Percentiles rank a stretch among this genome's conserved stretches.
These are phyloP conservation scores for Hydrochoerus hydrochaeris DNA, from an alignment of 2,113 vertebrate species.

Conservation along the genomic window DNA sequence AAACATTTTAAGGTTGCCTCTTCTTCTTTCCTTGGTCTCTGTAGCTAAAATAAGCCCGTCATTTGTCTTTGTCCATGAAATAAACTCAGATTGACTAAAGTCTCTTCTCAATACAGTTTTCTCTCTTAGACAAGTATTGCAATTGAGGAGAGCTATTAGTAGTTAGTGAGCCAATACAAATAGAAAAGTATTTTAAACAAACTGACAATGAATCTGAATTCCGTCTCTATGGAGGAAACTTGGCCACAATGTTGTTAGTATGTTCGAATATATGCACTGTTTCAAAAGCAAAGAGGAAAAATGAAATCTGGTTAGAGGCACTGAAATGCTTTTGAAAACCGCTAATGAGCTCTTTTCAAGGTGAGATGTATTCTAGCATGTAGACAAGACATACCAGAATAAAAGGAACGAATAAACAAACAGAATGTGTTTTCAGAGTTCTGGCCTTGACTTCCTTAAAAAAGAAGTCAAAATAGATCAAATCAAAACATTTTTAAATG, in stretches of 20 bases:
- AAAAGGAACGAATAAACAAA: conserved; percentile 53
- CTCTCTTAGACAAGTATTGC: neutral
- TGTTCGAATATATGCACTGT: neutral
- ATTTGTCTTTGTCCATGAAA: conserved; percentile 25
- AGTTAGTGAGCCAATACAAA: neutral
- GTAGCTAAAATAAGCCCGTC: neutral
- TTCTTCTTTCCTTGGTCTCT: neutral
- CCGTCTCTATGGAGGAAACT: neutral
- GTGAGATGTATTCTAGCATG: conserved; percentile 4
- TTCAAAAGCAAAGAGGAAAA: neutral
- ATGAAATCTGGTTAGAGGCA: neutral
- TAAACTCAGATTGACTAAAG: neutral
- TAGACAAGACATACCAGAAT: conserved; percentile 21
- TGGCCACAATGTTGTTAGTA: neutral
- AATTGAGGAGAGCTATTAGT: conserved; percentile 4
- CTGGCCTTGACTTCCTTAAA: neutral
- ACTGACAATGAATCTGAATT: neutral
- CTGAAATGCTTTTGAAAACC: neutral
- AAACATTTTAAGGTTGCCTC: neutral
- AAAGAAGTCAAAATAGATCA: conserved; percentile 64
- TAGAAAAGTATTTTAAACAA: conserved; percentile 43
- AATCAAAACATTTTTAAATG: conserved; percentile 33
- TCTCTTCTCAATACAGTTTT: neutral
- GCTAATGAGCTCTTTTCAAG: conserved; percentile 40
- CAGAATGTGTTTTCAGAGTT: conserved; percentile 37